A percentile compares a stretch with the other conserved stretches of the same genome.
phyloP scores from a whole-genome alignment of 2,888 invertebrate species.

The Aspidapion aeneum region DNA sequence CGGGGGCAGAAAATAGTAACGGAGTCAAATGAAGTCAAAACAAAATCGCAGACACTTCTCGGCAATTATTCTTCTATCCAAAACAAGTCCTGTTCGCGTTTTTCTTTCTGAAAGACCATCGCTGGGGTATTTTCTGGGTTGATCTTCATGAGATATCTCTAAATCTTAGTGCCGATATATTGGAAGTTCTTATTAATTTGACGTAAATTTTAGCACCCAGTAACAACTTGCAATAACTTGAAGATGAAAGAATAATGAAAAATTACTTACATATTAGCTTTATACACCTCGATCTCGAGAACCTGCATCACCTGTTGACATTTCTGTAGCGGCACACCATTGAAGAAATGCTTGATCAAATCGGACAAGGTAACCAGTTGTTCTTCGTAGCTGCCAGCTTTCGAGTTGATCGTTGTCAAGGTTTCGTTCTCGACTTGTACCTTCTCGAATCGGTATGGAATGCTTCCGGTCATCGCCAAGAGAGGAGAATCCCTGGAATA shows the following conservation, averaged over 20 bases:
- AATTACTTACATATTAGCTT: constrained; percentile 75
- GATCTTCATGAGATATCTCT: too few relatives aligned
- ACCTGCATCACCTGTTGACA: constrained; percentile 81
- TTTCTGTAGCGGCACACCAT: constrained; percentile 66
- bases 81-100: too few relatives aligned
- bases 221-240: too few relatives aligned
- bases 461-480: constrained; percentile 51
- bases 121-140: too few relatives aligned
- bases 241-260: not conserved
- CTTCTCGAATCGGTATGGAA: constrained; percentile 72
- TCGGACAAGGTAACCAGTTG: constrained; percentile 80
- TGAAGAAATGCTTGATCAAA: constrained; percentile 77
- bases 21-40: too few relatives aligned
- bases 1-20: too few relatives aligned
- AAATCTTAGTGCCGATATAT: too few relatives aligned
- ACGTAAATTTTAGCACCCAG: too few relatives aligned
- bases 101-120: too few relatives aligned
- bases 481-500: constrained; percentile 45
- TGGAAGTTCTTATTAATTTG: too few relatives aligned
- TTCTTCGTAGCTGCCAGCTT: constrained; percentile 78
- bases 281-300: constrained; percentile 73
- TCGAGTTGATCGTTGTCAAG: constrained; percentile 84
- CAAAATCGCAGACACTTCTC: too few relatives aligned
- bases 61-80: too few relatives aligned
- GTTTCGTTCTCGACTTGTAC: constrained; percentile 76